Evolutionary conservation across 2,888 invertebrate species (phyloP), one percentile per base, ranked within the genome.

Genomic region (Erebia epiphron): DNA sequence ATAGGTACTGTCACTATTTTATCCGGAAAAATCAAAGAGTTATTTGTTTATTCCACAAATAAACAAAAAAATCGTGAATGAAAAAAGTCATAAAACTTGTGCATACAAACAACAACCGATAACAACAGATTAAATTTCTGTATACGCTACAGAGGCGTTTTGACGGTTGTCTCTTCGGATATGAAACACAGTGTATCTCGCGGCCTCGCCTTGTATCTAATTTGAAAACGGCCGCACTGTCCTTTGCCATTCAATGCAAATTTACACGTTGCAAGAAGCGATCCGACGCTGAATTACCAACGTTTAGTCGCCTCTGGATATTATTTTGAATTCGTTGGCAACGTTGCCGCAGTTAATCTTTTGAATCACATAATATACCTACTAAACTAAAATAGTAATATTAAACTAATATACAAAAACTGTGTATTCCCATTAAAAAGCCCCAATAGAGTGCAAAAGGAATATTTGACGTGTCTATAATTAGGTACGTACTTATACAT

Each of bases 201-300:
- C 81, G 79, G 81, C 79, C 78, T 81, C 79, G 79, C 77, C 78
- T 81, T 84, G 86, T 83, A 83, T 78, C 78, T 76, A 80, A 78
- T 80, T 80, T 79, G 79, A 82, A 82, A 84, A 84, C 85, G 86
- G 84, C 84, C 82, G 81, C 84, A 79, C 84, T 85, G 88, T 89
- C 88, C 89, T 87, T 85, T 83, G 81, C 92, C 91, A 93, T 93
- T 93, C 87, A 92, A 93, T 93, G 93, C 92, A 92, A 93, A 93
- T 93, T 86, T 84, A 80, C 84, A 87, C 86, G 87, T 87, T 89
- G 90, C 87, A 88, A 91, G 91, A 91, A 91, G 88, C 89, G 86
- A 86, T 87, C 82, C 85, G 84, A 85, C 85, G 82, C 85, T 83
- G 89, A 91, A 92, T 92, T 93, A 92, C 89, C 88, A 86, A 88